A percentile compares a stretch with the other conserved stretches of the same genome.
Conservation (phyloP, 2,888 invertebrate species). For the Melanargia galathea region DNA sequence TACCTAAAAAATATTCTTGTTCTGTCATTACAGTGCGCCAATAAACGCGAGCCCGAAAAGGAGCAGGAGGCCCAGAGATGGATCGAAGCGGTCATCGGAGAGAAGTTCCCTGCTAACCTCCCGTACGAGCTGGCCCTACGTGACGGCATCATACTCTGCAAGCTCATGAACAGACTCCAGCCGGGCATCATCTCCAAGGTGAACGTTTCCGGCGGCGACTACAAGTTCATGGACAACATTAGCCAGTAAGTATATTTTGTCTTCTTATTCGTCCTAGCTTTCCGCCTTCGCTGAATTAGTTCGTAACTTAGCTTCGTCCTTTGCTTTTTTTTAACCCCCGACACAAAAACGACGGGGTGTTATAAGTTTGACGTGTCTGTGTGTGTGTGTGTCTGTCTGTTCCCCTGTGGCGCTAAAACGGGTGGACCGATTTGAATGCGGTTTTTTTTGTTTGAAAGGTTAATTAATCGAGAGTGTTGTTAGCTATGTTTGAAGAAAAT, state of each 20-base stretch:
- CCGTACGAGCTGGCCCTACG: constrained; percentile 90
- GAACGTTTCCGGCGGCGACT: constrained; percentile 92
- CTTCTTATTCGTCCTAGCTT: background rate
- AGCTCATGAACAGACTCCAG: constrained; percentile 93
- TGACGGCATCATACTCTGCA: constrained; percentile 93
- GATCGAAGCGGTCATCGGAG: constrained; percentile 92
- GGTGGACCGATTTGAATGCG: too few species aligned
- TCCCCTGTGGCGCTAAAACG: too few species aligned
- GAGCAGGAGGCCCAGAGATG: constrained; percentile 91
- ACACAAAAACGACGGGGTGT: too few species aligned
- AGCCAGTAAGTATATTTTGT: constrained; percentile 88
- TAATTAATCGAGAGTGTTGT: too few species aligned
- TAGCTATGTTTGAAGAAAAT: too few species aligned
- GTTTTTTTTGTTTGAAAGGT: too few species aligned
- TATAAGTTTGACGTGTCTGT: too few species aligned
- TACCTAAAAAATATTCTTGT: background rate
- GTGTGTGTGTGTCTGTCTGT: too few species aligned
- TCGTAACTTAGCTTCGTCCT: too few species aligned
- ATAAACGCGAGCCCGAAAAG: constrained; percentile 90
- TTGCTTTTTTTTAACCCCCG: too few species aligned
- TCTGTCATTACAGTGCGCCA: constrained; percentile 84
- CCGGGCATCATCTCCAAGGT: constrained; percentile 93
- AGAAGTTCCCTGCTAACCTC: constrained; percentile 86
- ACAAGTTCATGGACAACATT: constrained; percentile 98
- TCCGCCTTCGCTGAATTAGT: too few species aligned